phyloP scores from a whole-genome alignment of 2,888 invertebrate genomes.

The Platycheirus albimanus region DNA sequence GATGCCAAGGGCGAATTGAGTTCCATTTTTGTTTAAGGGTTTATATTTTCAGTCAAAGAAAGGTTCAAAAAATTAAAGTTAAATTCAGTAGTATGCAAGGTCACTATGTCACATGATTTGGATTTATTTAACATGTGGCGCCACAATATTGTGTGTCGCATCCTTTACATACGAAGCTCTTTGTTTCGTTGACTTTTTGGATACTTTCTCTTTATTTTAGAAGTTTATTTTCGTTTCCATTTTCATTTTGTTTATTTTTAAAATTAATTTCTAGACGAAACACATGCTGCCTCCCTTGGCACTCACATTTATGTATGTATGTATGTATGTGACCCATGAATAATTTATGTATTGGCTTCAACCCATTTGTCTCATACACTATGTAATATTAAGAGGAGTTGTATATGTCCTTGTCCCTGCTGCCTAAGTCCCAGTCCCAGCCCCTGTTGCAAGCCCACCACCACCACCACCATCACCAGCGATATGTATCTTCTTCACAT shows the following conservation, averaged over 20 bases:
- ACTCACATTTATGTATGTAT: not conserved
- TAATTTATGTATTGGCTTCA: conserved; percentile 33
- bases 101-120: not conserved
- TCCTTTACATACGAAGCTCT: not conserved
- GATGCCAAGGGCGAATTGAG: not conserved
- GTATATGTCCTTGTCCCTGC: conserved; percentile 16
- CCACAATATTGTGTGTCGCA: conserved; percentile 5
- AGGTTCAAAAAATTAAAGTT: not conserved
- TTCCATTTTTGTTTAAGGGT: not conserved
- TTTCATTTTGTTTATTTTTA: conserved; percentile 5
- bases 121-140: conserved; percentile 23
- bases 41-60: not conserved
- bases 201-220: conserved; percentile 1
- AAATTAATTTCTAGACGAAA: conserved; percentile 20
- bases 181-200: conserved; percentile 3
- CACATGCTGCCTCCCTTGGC: not conserved
- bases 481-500: conserved; percentile 40
- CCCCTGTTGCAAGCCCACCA: not conserved
- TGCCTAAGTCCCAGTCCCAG: not conserved
- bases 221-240: not conserved
- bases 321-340: conserved; percentile 12
- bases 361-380: conserved; percentile 23
- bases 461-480: too few species aligned
- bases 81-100: not conserved
- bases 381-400: conserved; percentile 27